A percentile compares a stretch with the other conserved stretches of the same genome.
Evolutionary conservation across 2,797 vertebrate genomes (phyloP).

Genomic region (Sitta carolinensis): DNA sequence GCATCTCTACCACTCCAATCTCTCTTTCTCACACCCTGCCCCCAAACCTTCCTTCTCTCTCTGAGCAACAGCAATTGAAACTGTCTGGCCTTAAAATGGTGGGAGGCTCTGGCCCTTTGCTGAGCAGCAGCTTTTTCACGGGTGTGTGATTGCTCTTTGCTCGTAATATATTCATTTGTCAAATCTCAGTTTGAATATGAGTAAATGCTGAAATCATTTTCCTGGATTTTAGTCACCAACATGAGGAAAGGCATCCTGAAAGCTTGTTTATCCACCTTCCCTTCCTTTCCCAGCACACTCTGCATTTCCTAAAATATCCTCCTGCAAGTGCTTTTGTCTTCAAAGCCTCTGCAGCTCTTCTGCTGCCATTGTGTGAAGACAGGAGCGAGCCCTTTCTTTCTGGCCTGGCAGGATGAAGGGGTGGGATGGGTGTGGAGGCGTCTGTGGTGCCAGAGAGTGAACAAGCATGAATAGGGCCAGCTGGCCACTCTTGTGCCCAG

Average conservation of each 20-base stretch:
- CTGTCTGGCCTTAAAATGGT: not conserved
- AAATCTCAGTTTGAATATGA: not conserved
- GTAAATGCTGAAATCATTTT: not conserved
- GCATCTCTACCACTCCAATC: not conserved
- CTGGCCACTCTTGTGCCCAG: not conserved
- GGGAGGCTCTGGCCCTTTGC: not conserved
- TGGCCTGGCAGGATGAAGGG: not conserved
- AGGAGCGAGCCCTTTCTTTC: not conserved
- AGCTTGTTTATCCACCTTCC: not conserved
- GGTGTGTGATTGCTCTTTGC: not conserved
- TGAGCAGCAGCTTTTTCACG: not conserved
- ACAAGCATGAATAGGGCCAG: conserved; percentile 55
- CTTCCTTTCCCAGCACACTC: not conserved
- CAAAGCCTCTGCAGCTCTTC: not conserved
- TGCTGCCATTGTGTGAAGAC: not conserved
- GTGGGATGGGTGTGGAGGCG: conserved; percentile 32
- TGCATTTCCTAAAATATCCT: not conserved
- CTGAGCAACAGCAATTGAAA: not conserved
- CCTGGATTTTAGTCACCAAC: not conserved
- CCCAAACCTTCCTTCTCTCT: not conserved
- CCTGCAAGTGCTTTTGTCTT: not conserved
- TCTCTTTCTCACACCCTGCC: not conserved
- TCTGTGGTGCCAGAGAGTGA: conserved; percentile 4
- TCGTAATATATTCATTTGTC: not conserved
- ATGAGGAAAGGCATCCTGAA: not conserved